Percentiles rank a stretch among this genome's conserved stretches.
Conservation (phyloP, 2,888 invertebrate species). For the Rhodophaea formosa region DNA sequence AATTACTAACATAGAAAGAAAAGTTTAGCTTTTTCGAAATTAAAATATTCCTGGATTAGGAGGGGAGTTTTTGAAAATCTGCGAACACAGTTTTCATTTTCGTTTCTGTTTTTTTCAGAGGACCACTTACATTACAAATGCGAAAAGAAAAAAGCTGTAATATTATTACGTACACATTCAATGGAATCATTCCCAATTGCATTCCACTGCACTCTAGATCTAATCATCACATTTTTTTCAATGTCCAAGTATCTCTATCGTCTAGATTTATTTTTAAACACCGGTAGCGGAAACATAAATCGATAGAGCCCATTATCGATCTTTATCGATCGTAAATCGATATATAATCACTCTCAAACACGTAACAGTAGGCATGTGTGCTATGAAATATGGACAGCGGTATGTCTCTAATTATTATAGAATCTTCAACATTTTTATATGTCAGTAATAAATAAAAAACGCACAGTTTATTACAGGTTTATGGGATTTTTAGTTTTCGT, state of each 20-base stretch:
- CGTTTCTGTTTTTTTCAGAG: too few species aligned
- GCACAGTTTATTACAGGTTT: not conserved
- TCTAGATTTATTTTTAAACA: conserved; percentile 34
- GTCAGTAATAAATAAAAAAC: conserved; percentile 3
- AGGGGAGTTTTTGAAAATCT: too few species aligned
- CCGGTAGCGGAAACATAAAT: conserved; percentile 70
- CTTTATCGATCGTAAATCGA: conserved; percentile 37
- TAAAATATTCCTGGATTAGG: too few species aligned
- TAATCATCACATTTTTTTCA: conserved; percentile 12
- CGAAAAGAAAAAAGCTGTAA: too few species aligned
- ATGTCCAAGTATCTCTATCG: not conserved
- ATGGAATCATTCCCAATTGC: too few species aligned
- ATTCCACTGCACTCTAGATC: not conserved
- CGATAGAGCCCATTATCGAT: conserved; percentile 41
- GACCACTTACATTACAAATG: too few species aligned
- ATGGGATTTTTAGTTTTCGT: too few species aligned
- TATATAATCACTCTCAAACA: conserved; percentile 20
- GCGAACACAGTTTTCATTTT: too few species aligned
- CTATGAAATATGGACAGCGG: conserved; percentile 3
- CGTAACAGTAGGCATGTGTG: conserved; percentile 5
- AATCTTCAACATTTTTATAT: conserved; percentile 16
- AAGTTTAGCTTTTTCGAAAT: too few species aligned
- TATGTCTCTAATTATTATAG: conserved; percentile 11
- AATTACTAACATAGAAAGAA: too few species aligned
- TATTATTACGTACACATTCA: too few species aligned